These are phyloP conservation scores for Sussaba pulchella DNA, from an alignment of 2,888 invertebrate species.

Conservation along the genomic window DNA sequence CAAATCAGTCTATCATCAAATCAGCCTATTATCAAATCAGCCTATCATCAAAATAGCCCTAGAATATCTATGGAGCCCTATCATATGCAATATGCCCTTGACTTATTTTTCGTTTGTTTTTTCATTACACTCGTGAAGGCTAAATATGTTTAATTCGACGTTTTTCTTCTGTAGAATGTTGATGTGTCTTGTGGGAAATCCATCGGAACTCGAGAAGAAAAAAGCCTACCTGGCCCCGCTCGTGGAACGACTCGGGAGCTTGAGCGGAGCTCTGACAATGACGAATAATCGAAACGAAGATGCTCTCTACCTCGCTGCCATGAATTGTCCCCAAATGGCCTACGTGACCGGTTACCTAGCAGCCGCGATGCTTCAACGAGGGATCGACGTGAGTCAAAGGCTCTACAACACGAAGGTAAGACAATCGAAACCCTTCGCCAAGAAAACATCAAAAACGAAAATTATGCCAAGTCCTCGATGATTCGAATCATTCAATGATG, in stretches of 20 bases:
- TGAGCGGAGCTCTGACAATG: conserved; percentile 71
- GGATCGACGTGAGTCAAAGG: conserved; percentile 75
- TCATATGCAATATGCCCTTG: no score
- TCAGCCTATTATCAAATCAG: no score
- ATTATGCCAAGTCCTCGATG: neutral
- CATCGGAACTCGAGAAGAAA: conserved; percentile 73
- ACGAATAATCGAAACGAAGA: conserved; percentile 76
- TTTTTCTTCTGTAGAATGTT: no score
- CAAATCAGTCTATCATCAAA: no score
- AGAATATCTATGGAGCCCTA: no score
- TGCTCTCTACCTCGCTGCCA: conserved; percentile 79
- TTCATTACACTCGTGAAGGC: conserved; percentile 8
- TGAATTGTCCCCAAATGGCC: conserved; percentile 76
- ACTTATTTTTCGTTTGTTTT: neutral
- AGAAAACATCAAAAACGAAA: neutral
- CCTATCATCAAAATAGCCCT: no score
- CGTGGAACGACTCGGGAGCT: conserved; percentile 76
- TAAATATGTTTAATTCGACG: no score
- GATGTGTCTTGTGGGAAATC: conserved; percentile 78
- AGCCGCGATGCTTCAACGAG: conserved; percentile 75
- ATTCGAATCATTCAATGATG: conserved; percentile 7
- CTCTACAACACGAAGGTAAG: conserved; percentile 75
- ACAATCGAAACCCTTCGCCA: neutral
- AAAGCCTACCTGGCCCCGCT: conserved; percentile 77
- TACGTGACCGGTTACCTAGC: conserved; percentile 79